These are phyloP conservation scores for Zaprionus nigranus DNA, from an alignment of 1,140 invertebrate genomes.

Conservation along the genomic window DNA sequence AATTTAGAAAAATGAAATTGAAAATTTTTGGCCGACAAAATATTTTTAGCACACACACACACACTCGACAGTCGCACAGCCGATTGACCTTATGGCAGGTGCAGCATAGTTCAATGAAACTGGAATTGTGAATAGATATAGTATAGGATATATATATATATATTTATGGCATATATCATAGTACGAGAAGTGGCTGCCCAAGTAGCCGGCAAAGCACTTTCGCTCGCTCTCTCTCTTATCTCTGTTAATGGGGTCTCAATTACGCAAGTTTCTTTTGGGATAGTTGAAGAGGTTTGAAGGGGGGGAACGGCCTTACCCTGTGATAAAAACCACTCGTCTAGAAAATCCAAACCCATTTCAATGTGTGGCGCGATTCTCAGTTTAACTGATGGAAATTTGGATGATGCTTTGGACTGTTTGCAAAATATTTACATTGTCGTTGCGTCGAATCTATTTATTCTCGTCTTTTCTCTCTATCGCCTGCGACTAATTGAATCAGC, in stretches of 20 bases:
- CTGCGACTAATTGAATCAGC: conserved; percentile 39
- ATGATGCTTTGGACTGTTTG: conserved; percentile 42
- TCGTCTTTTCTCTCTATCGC: conserved; percentile 38
- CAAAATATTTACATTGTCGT: conserved; percentile 76
- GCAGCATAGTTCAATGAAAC: conserved; percentile 71
- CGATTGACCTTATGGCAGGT: conserved; percentile 74
- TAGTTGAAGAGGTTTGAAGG: not conserved
- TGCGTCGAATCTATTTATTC: conserved; percentile 5
- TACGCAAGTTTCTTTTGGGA: conserved; percentile 65
- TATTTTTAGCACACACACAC: conserved; percentile 47
- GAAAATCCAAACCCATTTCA: conserved; percentile 81
- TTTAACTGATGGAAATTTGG: conserved; percentile 38
- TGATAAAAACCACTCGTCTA: conserved; percentile 84
- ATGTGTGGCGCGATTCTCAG: conserved; percentile 32
- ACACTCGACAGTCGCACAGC: conserved; percentile 22
- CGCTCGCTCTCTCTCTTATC: conserved; percentile 41
- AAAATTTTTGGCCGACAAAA: conserved; percentile 49
- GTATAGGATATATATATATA: too few relatives aligned
- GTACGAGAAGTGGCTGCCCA: not conserved
- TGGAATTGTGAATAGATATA: conserved; percentile 69
- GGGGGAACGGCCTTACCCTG: conserved; percentile 70
- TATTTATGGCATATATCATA: too few relatives aligned
- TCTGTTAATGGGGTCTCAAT: conserved; percentile 57
- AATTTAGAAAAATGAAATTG: conserved; percentile 47
- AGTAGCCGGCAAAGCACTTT: conserved; percentile 12